Percentiles rank a stretch among this genome's conserved stretches.
Evolutionary conservation across 2,888 invertebrate species (phyloP).

Genomic region (Monopis laevigella): DNA sequence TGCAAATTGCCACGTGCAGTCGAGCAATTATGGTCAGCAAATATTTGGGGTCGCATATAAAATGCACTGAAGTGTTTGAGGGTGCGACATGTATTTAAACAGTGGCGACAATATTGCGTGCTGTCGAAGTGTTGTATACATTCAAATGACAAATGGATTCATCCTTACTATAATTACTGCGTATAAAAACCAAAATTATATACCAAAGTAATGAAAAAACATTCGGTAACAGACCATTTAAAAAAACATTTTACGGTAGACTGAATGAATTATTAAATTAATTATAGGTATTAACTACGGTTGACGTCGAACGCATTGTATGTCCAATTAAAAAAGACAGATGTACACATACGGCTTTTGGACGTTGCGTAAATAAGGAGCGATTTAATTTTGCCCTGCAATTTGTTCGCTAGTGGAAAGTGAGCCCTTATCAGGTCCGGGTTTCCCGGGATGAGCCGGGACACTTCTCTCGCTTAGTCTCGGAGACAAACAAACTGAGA

Average conservation of each 20-base stretch:
- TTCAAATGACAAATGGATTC: too few relatives aligned
- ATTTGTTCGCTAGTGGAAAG: constrained; percentile 48
- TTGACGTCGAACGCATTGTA: too few relatives aligned
- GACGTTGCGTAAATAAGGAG: not conserved
- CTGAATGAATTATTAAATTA: too few relatives aligned
- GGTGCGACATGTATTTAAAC: constrained; percentile 9
- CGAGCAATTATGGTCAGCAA: constrained; percentile 28
- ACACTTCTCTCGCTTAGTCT: constrained; percentile 21
- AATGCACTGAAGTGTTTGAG: constrained; percentile 21
- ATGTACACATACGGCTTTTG: too few relatives aligned
- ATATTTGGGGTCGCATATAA: constrained; percentile 30
- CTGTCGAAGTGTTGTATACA: constrained; percentile 8
- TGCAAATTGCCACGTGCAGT: constrained; percentile 18
- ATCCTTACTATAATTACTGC: too few relatives aligned
- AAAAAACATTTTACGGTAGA: too few relatives aligned
- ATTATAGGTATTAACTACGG: too few relatives aligned
- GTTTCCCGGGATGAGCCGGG: constrained; percentile 20
- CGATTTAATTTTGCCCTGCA: constrained; percentile 34
- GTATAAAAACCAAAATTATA: too few relatives aligned
- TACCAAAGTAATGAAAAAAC: too few relatives aligned
- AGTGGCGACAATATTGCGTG: constrained; percentile 7
- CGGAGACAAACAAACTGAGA: constrained; percentile 56
- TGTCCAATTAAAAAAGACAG: too few relatives aligned
- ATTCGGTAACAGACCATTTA: too few relatives aligned
- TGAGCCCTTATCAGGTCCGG: constrained; percentile 38